A percentile compares a stretch with the other conserved stretches of the same genome.
phyloP scores from a whole-genome alignment of 2,888 invertebrate species.

The Troides aeacus region DNA sequence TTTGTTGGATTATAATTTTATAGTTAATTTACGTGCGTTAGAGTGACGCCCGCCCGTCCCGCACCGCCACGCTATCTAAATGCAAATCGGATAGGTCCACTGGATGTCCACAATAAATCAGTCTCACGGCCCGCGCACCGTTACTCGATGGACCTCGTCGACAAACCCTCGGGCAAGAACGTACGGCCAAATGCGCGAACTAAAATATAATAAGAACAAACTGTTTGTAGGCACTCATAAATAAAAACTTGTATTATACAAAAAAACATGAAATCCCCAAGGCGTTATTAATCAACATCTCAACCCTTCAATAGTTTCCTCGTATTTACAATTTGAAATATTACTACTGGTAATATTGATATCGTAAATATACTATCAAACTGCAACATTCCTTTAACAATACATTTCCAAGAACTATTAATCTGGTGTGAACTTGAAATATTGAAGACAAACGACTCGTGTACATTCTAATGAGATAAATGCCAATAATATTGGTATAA shows the following conservation, averaged over 20 bases:
- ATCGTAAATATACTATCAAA: conserved; percentile 10
- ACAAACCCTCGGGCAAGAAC: conserved; percentile 46
- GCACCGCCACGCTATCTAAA: conserved; percentile 70
- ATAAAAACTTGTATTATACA: too few relatives aligned
- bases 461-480: conserved; percentile 26
- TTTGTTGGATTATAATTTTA: conserved; percentile 61
- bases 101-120: conserved; percentile 77
- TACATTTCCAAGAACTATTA: conserved; percentile 25
- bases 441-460: conserved; percentile 24
- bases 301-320: background rate
- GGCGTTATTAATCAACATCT: background rate
- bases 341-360: background rate
- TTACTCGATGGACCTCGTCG: conserved; percentile 48
- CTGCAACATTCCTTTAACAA: conserved; percentile 11
- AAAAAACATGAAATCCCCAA: background rate
- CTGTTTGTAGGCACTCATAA: background rate
- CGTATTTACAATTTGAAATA: background rate
- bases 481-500: conserved; percentile 19
- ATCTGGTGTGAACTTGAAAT: conserved; percentile 28
- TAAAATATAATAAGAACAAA: conserved; percentile 24
- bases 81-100: conserved; percentile 78
- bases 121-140: conserved; percentile 58
- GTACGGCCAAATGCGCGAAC: conserved; percentile 34
- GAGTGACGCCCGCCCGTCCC: conserved; percentile 54
- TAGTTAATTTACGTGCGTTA: conserved; percentile 71